Percentiles rank a stretch among this genome's conserved stretches.
Conservation (phyloP, 2,113 vertebrate genomes). For the Phocoena phocoena region DNA sequence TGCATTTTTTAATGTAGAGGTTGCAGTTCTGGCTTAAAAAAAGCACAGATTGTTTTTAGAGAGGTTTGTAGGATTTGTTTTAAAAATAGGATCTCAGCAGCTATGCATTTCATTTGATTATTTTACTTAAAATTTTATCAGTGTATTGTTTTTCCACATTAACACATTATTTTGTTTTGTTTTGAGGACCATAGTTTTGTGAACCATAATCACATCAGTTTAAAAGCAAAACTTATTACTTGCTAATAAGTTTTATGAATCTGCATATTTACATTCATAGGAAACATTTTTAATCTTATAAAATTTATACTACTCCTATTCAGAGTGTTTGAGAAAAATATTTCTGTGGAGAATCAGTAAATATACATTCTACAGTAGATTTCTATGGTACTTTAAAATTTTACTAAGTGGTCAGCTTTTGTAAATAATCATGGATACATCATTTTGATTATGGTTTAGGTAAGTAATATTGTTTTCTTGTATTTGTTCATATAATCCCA, state of each 20-base stretch:
- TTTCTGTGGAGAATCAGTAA: not conserved
- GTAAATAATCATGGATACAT: not conserved
- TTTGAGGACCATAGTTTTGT: not conserved
- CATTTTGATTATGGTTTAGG: not conserved
- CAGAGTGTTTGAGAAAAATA: not conserved
- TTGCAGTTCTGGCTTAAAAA: not conserved
- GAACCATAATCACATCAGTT: not conserved
- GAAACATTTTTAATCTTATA: not conserved
- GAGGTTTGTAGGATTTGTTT: not conserved
- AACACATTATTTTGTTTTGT: slow-evolving; percentile 6
- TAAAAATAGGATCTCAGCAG: not conserved
- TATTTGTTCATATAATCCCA: not conserved
- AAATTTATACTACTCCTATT: not conserved
- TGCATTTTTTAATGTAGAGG: not conserved
- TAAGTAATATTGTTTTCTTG: not conserved
- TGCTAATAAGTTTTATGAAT: not conserved
- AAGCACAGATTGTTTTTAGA: not conserved
- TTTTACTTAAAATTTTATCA: slow-evolving; percentile 9
- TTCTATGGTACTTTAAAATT: not conserved
- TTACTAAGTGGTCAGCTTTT: slow-evolving; percentile 7
- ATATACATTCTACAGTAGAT: not conserved
- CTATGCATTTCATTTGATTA: not conserved
- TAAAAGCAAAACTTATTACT: not conserved
- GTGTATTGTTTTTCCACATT: not conserved
- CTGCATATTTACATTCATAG: not conserved